Conservation (phyloP, 2,113 vertebrate species). For the Nothoprocta perdicaria region DNA sequence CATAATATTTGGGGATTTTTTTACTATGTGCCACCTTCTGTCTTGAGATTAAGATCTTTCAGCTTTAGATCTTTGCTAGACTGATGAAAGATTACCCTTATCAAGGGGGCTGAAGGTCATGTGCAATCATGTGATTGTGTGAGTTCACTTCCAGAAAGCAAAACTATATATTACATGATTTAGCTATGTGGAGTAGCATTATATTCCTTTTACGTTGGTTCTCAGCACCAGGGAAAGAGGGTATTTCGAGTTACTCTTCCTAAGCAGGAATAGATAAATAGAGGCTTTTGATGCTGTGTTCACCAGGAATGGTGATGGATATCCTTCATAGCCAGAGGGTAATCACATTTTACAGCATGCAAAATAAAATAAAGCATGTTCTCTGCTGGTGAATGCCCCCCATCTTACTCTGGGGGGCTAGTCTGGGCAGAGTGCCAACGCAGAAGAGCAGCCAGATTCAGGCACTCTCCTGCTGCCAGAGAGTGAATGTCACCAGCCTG, state of each 20-base stretch:
- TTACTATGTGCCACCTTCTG: background rate
- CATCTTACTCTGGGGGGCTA: background rate
- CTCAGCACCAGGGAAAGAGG: background rate
- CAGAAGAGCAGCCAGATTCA: background rate
- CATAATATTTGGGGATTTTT: background rate
- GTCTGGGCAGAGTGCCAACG: background rate
- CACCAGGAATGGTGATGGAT: background rate
- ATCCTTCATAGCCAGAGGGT: background rate
- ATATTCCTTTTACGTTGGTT: background rate
- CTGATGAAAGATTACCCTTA: conserved; percentile 20
- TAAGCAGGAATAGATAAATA: background rate
- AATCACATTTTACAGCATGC: background rate
- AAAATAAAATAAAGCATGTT: background rate
- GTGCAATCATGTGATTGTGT: background rate
- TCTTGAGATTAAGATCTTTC: background rate
- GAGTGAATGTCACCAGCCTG: background rate
- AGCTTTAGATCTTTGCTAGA: background rate
- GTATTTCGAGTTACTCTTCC: background rate
- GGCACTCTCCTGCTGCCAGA: background rate
- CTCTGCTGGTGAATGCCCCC: background rate
- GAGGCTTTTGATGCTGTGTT: background rate
- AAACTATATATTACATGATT: background rate
- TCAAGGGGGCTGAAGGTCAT: background rate
- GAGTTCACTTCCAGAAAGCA: background rate
- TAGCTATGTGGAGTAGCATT: background rate